Evolutionary conservation across 1,140 invertebrate species (phyloP), one percentile per base, ranked within the genome.

Genomic region (Lordiphosa stackelbergi): DNA sequence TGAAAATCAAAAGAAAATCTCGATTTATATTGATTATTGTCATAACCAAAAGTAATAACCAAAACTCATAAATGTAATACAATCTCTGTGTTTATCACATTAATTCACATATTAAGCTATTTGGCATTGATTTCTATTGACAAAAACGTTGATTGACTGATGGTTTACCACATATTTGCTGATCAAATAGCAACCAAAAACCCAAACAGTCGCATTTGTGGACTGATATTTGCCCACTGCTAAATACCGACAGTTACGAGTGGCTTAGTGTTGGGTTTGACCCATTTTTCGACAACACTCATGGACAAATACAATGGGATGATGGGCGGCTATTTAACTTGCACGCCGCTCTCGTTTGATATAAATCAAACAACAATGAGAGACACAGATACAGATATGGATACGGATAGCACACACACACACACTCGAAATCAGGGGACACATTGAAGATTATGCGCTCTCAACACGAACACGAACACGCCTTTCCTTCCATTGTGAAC

Each of bases 281-380:
- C 36, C 12, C 64, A 66, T 35, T 59, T 47, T 42, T 38, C 10
- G 8, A 37, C 12, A 43, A 46, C 28, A 43, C 40, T 57, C 34
- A 37, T 46, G 12, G 28, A 53, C 35, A 37, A 31, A 53, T 36
- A 54, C 51, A 62, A 62, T 54, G 55, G 35, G n/a, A 53, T 59
- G 47, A 43, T 52, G 31, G 28, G 37, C 28, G 40, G 31, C 28
- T 66, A 46, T 46, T 59, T 54, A 61, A 66, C 55, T 73, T 52
- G 43, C 61, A 37, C 12, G 36, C 35, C 53, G 40, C 43, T 46
- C 64, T 56, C 53, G 19, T 56, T 59, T 51, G 74, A 79, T 77
- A 78, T 73, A 78, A 78, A 78, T 78, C 73, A 79, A 73, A 56
- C 56, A 66, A 78, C 73, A 78, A 78, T 69, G 61, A 55, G 65